Evolutionary conservation across 2,888 invertebrate species (phyloP), one percentile per base, ranked within the genome.

Genomic region (Formica aserva): DNA sequence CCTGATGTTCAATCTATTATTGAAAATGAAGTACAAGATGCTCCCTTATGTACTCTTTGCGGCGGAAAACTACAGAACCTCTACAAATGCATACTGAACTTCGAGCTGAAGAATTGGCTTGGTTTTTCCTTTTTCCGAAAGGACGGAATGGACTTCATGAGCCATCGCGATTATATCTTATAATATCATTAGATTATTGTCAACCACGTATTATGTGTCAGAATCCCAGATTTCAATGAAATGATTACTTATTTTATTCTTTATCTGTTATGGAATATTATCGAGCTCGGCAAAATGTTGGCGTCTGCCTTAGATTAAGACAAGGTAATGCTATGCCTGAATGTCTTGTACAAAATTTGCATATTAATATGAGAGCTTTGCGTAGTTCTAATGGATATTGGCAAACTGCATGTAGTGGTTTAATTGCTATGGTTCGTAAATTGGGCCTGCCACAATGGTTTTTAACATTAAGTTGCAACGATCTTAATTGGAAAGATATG

Each of bases 211-310:
- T 66, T 41, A 66, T 38, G 13, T 65, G 3, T 41, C 15, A 66
- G 13, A 15, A 66, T 22, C 0, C 15, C 0, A 13, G 22, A 41
- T 66, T 66, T 1, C 41, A 41, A 66, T 22, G 22, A 4, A 66
- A 66, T 15, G 15, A 66, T 22, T 41, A 65, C 0, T 66, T 66
- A 66, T 41, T 66, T 8, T 66, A 66, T 41, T 38, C 8, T 41
- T 66, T 66, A 15, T 41, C 15, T 0, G 15, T 66, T 41, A 66
- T 66, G 66, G 41, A 66, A 66, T 66, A 41, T 65, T 65, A 65
- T 41, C 15, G 1, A 3, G 22, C 38, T 38, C 65, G 26, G 41
- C 26, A 66, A 66, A 66, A 66, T 66, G 26, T 66, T 66, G 15
- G 41, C 2, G 26, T 41, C 1, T 66, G 66, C 8, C 41, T 41